These are phyloP conservation scores for Anseranas semipalmata DNA, from an alignment of 2,113 vertebrate genomes.

Conservation along the genomic window DNA sequence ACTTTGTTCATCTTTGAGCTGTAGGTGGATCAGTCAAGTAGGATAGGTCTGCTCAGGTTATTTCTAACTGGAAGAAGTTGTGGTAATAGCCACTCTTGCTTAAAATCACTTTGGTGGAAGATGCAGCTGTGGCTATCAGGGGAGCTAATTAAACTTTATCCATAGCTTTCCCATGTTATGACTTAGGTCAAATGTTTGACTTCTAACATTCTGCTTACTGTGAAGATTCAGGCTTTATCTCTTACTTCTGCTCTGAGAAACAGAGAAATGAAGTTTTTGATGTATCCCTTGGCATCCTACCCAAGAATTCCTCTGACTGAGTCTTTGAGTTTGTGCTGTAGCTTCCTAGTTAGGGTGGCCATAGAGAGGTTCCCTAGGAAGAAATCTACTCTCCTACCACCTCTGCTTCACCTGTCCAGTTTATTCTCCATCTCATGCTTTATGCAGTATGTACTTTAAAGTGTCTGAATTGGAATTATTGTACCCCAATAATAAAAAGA, in stretches of 20 bases:
- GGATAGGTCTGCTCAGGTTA: background rate
- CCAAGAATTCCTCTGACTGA: background rate
- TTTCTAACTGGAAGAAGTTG: background rate
- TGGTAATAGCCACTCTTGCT: background rate
- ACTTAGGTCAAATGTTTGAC: background rate
- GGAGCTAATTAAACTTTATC: background rate
- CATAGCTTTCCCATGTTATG: background rate
- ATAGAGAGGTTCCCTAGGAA: background rate
- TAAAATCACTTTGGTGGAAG: background rate
- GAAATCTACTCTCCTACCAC: background rate
- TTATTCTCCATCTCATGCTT: background rate
- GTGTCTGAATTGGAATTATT: background rate
- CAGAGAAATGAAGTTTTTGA: background rate
- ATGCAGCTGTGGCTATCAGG: background rate
- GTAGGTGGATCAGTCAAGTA: background rate
- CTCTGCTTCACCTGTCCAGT: background rate
- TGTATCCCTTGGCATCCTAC: background rate
- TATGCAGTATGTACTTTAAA: background rate
- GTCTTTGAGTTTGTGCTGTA: background rate
- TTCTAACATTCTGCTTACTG: background rate
- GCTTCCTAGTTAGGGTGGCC: rapidly evolving
- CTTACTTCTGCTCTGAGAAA: background rate
- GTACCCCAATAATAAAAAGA: too few relatives aligned
- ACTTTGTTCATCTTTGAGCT: background rate
- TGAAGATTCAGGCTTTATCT: background rate